Evolutionary conservation across 2,797 vertebrate species (phyloP).

Genomic region (Ciconia nigra): DNA sequence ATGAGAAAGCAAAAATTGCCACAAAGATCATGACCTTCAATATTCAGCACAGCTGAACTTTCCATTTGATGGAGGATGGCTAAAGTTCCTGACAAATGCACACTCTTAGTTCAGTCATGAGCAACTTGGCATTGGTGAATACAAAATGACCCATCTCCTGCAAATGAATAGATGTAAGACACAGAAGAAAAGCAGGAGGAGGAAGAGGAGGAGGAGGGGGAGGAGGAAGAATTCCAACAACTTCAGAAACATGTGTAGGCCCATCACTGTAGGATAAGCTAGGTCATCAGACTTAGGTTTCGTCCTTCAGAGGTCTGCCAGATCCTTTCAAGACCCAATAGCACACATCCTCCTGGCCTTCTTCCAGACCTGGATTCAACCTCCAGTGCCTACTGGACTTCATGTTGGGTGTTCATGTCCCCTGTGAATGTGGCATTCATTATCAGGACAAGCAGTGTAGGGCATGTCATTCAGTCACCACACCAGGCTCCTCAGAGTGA

Average conservation of each 20-base stretch:
- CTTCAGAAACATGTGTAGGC: not conserved
- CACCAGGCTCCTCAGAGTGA: not conserved
- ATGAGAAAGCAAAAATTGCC: not conserved
- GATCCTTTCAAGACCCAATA: not conserved
- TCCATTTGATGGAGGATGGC: not conserved
- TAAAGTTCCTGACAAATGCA: not conserved
- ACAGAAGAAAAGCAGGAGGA: not conserved
- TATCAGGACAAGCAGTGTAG: not conserved
- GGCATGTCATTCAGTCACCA: not conserved
- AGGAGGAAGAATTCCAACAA: not conserved
- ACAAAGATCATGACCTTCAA: not conserved
- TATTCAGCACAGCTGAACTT: not conserved
- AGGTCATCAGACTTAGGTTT: not conserved
- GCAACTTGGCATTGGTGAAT: not conserved
- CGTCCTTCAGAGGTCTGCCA: not conserved
- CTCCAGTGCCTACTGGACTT: not conserved
- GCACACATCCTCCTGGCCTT: not conserved
- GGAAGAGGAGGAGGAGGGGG: not conserved
- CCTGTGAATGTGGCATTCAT: not conserved
- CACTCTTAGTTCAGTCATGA: not conserved
- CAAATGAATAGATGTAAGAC: not conserved
- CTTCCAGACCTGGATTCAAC: not conserved
- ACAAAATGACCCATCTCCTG: not conserved
- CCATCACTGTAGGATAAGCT: not conserved
- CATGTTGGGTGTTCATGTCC: not conserved